Base-by-base conservation (phyloP, 2,888 invertebrate species). In the Leuctra nigra region DNA sequence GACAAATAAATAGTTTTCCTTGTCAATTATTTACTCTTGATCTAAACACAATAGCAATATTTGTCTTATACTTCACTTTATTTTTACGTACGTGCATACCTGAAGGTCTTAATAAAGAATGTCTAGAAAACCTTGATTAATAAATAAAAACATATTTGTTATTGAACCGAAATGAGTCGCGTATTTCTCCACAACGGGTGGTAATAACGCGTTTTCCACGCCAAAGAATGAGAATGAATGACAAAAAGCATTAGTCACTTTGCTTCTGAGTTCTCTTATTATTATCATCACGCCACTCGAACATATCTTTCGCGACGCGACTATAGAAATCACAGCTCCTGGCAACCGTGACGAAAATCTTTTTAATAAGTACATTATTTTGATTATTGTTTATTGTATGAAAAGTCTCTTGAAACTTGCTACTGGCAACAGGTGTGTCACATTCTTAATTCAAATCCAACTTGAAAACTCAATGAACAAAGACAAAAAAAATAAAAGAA, bases 381-480 rank as follows among this genome's bases (percentile, higher is more conserved):
- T 44, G 6, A 11, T 29, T 29, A 29, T 29, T 29, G 29, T 11
- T 29, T 29, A 29, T 29, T 29, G 29, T 29, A 7, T n/a, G n/a
- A n/a, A n/a, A n/a, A n/a, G n/a, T n/a, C n/a, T 29, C 7, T 29
- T 29, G 29, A 29, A 29, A 7, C 11, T 29, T 29, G 29, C 29
- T 29, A 38, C n/a, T 9, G 38, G 38, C 38, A 38, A 25, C 48
- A 48, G 48, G 48, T 48, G 48, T 33, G 25, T 44, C 44, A 44
- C 33, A 48, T 33, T 25, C 48, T 48, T 24, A 1, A 25, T 48
- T 33, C 33, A 25, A 29, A 25, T 29, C 33, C 29, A 25, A 7
- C 25, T 20, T 4, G 33, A 38, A n/a, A 25, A 33, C 25, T 14
- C n/a, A 33, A 14, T 48, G 29, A 29, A 35, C 35, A 50, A 50